Evolutionary conservation across 2,888 invertebrate genomes (phyloP).

Genomic region (Nephrotoma appendiculata): DNA sequence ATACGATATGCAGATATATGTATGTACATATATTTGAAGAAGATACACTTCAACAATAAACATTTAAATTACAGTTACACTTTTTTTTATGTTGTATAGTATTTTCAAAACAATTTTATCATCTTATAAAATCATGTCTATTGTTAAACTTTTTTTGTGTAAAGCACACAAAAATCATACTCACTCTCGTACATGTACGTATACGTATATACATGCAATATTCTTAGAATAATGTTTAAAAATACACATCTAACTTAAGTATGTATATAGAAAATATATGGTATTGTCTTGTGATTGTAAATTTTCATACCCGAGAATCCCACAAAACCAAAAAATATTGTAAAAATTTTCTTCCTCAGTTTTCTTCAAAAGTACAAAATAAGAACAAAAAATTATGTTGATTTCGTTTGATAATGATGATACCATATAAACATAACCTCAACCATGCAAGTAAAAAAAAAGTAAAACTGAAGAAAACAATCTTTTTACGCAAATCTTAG

Average conservation of each 20-base stretch:
- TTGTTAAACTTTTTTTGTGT: background rate
- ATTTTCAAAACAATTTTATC: background rate
- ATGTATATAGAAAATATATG: background rate
- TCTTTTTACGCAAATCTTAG: background rate
- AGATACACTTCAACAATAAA: background rate
- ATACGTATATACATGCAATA: background rate
- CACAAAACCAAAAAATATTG: background rate
- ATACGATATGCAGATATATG: background rate
- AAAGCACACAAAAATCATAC: background rate
- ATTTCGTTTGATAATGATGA: background rate
- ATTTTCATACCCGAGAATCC: background rate
- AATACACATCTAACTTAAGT: background rate
- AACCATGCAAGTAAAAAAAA: background rate
- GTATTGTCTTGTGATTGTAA: background rate
- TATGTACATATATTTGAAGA: background rate
- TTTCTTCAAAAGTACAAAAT: background rate
- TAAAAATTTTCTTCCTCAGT: background rate
- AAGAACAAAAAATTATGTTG: background rate
- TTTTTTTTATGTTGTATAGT: background rate
- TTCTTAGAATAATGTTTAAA: background rate
- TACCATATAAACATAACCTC: background rate
- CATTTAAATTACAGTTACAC: background rate
- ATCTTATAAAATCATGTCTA: background rate
- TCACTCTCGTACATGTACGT: background rate
- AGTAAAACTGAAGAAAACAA: background rate